Evolutionary conservation across 2,888 invertebrate genomes (phyloP), one percentile per base, ranked within the genome.

Genomic region (Athetis lepigone): DNA sequence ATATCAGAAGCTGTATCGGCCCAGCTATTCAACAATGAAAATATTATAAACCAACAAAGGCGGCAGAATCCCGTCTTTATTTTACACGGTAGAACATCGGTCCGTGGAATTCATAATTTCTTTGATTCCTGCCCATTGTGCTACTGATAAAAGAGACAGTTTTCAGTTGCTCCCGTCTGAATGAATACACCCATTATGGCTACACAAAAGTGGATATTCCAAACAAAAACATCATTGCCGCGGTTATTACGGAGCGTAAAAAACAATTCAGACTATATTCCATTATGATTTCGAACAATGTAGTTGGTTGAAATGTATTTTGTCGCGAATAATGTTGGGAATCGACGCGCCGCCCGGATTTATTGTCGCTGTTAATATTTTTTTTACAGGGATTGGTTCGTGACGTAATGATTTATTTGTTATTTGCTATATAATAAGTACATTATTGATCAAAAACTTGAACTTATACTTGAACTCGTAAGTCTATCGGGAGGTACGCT

Each of bases 181-280:
- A 92, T 93, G 92, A 93, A 92, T 93, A 93, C 92, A 91, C 91
- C 92, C 92, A 93, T 94, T 94, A 93, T 92, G 86, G 85, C 80
- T 85, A 88, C 90, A 94, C 92, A 93, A 93, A 93, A 92, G 92
- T 93, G 89, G 90, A 90, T 90, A 88, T 91, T 90, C 86, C 89
- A 91, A 92, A 91, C 92, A 92, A 92, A 92, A 92, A 91, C 89
- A 91, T 90, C 88, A 89, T 89, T 88, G 87, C 85, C 81, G 80
- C 82, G 82, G 86, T 88, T 88, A 91, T 90, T 89, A 87, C 86
- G 84, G 75, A 71, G 88, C 75, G 88, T 88, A 87, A 90, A 89
- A 92, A 91, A 90, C 90, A 92, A 90, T 89, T 88, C 86, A 77
- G 85, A 85, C 86, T 89, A 85, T 86, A 89, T 90, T 89, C 87